Evolutionary conservation across 2,888 invertebrate genomes (phyloP).

Genomic region (Drosophila paramelanica): DNA sequence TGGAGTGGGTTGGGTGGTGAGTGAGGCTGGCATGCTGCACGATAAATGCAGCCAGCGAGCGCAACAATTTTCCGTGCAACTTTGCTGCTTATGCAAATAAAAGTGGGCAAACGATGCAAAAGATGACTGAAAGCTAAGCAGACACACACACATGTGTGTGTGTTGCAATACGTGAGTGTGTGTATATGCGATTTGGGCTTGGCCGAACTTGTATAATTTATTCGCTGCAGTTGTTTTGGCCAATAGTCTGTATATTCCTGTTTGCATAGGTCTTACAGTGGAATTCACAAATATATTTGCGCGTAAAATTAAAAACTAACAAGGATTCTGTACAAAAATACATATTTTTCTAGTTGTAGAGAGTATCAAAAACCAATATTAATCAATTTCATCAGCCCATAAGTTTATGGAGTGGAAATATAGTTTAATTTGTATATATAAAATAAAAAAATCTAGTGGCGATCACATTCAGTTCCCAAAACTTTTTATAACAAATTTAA

Average conservation of each 20-base stretch:
- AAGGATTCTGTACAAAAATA: too few species aligned
- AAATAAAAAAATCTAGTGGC: too few species aligned
- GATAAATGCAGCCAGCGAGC: slow-evolving; percentile 39
- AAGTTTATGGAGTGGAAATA: too few species aligned
- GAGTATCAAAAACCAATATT: too few species aligned
- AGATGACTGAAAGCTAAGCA: slow-evolving; percentile 49
- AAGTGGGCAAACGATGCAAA: slow-evolving; percentile 43
- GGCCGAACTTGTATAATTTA: slow-evolving; percentile 59
- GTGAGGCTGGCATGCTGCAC: slow-evolving; percentile 8
- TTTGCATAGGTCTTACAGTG: slow-evolving; percentile 40
- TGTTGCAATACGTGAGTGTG: not conserved
- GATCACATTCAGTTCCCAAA: too few species aligned
- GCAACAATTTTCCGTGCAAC: slow-evolving; percentile 63
- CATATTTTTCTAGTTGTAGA: too few species aligned
- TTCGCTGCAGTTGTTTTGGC: slow-evolving; percentile 64
- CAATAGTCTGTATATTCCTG: slow-evolving; percentile 35
- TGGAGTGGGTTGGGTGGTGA: too few species aligned
- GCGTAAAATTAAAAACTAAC: too few species aligned
- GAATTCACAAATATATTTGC: not conserved
- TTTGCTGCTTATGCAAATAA: slow-evolving; percentile 71
- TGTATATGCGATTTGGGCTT: slow-evolving; percentile 35
- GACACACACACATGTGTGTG: slow-evolving; percentile 12
- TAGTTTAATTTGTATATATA: too few species aligned
- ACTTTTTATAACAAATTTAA: too few species aligned
- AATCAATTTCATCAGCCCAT: too few species aligned